These are phyloP conservation scores for Clarias fuscus DNA, from an alignment of 2,797 vertebrate species.

Conservation along the genomic window DNA sequence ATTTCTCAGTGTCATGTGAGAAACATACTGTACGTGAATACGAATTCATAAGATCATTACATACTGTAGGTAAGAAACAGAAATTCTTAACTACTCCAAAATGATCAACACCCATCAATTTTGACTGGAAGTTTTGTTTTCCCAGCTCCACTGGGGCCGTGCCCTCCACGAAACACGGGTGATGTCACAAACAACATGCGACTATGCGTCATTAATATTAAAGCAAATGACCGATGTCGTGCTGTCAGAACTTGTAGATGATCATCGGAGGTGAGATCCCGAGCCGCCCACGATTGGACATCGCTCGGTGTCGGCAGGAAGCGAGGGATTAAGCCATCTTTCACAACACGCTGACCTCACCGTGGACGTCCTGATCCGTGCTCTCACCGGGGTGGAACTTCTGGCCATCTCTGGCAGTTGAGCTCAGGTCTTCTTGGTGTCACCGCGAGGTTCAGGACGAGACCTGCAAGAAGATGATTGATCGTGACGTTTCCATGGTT, in stretches of 20 bases:
- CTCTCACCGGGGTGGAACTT: slow-evolving; percentile 33
- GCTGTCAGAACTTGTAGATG: not conserved
- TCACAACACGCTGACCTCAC: slow-evolving; percentile 20
- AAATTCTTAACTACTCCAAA: not conserved
- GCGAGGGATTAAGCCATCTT: slow-evolving; percentile 7
- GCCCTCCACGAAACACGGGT: not conserved
- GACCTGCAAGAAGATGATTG: not conserved
- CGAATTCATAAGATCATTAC: not conserved
- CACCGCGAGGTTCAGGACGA: not conserved
- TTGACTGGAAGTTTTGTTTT: not conserved
- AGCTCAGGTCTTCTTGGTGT: slow-evolving; percentile 10
- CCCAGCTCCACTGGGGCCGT: not conserved
- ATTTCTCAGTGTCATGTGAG: not conserved
- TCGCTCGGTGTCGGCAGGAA: not conserved
- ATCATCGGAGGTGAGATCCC: not conserved
- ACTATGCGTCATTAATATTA: not conserved
- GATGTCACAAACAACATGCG: not conserved
- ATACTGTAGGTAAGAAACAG: not conserved
- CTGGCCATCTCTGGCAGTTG: slow-evolving; percentile 19
- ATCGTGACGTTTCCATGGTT: not conserved
- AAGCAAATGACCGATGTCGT: not conserved
- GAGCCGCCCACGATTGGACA: not conserved
- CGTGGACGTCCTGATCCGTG: not conserved
- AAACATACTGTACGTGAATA: not conserved
- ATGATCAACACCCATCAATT: not conserved